Conservation (phyloP, 92 coral and sea anemone genomes). For the Palythoa caribaeorum region DNA sequence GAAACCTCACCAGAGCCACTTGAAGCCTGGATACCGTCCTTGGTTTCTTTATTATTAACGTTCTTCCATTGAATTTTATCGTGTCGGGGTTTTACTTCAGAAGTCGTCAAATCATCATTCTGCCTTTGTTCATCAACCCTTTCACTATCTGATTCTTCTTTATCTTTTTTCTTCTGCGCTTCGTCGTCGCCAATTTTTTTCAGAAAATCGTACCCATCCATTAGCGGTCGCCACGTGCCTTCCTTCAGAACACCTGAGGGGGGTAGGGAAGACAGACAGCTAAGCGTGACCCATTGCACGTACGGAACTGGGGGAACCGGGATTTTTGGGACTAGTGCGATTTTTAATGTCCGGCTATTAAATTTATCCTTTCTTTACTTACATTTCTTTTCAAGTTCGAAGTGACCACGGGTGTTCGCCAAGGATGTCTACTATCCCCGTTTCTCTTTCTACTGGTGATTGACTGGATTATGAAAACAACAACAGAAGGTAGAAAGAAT, state of each 20-base stretch:
- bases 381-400: too few relatives aligned
- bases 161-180: conserved; percentile 55
- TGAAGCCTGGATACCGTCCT: neutral
- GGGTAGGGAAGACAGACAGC: neutral
- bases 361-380: too few relatives aligned
- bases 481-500: too few relatives aligned
- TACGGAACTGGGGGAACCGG: too few relatives aligned
- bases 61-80: conserved; percentile 37
- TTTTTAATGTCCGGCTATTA: too few relatives aligned
- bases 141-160: conserved; percentile 44
- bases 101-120: conserved; percentile 4
- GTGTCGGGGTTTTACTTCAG: neutral
- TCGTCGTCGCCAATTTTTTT: conserved; percentile 79
- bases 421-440: too few relatives aligned
- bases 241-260: conserved; percentile 67
- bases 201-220: conserved; percentile 95
- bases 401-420: too few relatives aligned
- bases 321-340: too few relatives aligned
- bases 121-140: neutral
- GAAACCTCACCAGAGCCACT: neutral
- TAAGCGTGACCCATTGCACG: too few relatives aligned
- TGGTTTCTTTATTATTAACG: neutral
- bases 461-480: too few relatives aligned
- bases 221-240: conserved; percentile 85
- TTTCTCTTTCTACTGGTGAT: too few relatives aligned